These are phyloP conservation scores for Vidua macroura DNA, from an alignment of 2,113 vertebrate species.

Conservation along the genomic window DNA sequence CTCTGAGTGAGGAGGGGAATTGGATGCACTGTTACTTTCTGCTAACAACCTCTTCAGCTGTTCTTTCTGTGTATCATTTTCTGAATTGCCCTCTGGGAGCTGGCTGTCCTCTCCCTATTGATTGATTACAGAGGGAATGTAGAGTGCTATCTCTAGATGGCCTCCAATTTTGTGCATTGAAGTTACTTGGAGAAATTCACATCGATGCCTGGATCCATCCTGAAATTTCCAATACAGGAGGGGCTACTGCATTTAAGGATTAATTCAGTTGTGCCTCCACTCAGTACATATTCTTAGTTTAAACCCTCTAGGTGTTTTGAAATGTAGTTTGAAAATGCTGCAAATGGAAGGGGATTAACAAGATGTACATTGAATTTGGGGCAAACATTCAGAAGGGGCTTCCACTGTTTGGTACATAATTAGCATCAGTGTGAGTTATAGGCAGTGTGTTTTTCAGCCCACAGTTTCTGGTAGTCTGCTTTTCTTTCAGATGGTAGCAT, in stretches of 20 bases:
- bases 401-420: background rate
- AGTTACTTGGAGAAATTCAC: background rate
- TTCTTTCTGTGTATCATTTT: background rate
- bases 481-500: background rate
- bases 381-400: background rate
- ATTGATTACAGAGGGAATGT: background rate
- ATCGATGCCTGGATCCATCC: background rate
- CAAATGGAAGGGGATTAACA: background rate
- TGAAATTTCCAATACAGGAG: background rate
- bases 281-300: background rate
- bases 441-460: background rate
- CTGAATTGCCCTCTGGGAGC: background rate
- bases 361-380: background rate
- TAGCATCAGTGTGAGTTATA: background rate
- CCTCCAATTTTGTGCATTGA: background rate
- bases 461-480: background rate
- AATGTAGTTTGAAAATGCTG: background rate
- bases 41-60: background rate
- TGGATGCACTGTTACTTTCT: background rate
- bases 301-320: background rate
- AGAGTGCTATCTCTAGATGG: background rate
- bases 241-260: background rate
- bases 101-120: background rate
- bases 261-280: background rate
- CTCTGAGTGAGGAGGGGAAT: background rate